Evolutionary conservation across 2,888 invertebrate genomes (phyloP).

Genomic region (Parnassius apollo): DNA sequence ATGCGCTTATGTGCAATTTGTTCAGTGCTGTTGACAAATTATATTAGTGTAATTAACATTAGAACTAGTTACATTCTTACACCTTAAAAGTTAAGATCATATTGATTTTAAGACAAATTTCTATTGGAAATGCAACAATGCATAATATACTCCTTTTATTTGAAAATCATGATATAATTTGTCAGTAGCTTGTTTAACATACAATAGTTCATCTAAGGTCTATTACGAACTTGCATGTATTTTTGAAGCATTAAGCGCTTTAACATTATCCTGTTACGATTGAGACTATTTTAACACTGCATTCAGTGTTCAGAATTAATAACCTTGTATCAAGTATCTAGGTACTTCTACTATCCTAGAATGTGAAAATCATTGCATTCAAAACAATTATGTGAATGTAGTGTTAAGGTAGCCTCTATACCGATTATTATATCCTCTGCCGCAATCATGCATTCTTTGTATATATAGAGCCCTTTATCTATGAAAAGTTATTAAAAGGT

Average conservation of each 20-base stretch:
- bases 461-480: constrained; percentile 45
- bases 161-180: constrained; percentile 17
- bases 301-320: constrained; percentile 22
- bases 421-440: constrained; percentile 41
- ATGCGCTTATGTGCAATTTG: constrained; percentile 6
- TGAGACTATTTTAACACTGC: constrained; percentile 30
- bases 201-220: constrained; percentile 8
- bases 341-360: too few relatives aligned
- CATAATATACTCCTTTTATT: constrained; percentile 5
- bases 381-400: constrained; percentile 38
- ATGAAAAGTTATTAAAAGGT: constrained; percentile 35
- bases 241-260: constrained; percentile 27
- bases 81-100: not conserved
- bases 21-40: constrained; percentile 12
- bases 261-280: constrained; percentile 26
- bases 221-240: not conserved
- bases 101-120: constrained; percentile 32
- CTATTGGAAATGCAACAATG: constrained; percentile 28
- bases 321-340: not conserved
- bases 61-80: not conserved
- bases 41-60: constrained; percentile 4
- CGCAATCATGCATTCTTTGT: constrained; percentile 46
- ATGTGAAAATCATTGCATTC: not conserved
- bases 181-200: constrained; percentile 26
- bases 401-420: constrained; percentile 47